Evolutionary conservation across 2,797 vertebrate species (phyloP), one percentile per base, ranked within the genome.

Genomic region (Sebastes diploproa): DNA sequence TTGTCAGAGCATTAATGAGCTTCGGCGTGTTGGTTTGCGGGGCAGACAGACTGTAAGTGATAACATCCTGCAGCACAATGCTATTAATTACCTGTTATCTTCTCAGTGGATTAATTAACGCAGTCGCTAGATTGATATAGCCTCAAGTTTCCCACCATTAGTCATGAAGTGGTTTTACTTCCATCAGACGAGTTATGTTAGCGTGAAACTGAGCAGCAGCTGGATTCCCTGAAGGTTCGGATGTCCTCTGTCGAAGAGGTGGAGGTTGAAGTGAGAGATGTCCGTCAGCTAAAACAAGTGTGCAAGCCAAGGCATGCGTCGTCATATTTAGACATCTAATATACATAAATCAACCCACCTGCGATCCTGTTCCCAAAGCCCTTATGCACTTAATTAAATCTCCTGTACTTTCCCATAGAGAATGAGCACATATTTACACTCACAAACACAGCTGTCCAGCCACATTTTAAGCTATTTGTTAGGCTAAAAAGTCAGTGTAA

Each of bases 11-110:
- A 50, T 70, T 88, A 88, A 92, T 81, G 83, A 87, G 87, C 84
- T 79, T 69, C 71, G 74, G 85, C 75, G 12, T 75, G 77, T 34
- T 68, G 81, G 72, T 86, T 83, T 68, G 80, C 88, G 54, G 76
- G 72, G 77, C 81, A 73, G 81, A 82, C 80, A 80, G 77, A 77
- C 75, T 75, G 69, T 87, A 89, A 92, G 87, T 72, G 88, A 94
- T 94, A 88, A 89, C 86, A 83, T 91, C 90, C 91, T 77, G 82
- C 89, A 82, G 90, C 86, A 85, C 85, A 90, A 88, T 82, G 88
- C 88, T 88, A 94, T 95, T 94, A 94, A 95, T 95, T 93, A 92
- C 87, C 88, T 78, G 86, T 84, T 93, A 94, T 94, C 91, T 90
- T 81, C 34, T 90, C 82, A 25, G 82, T 58, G 87, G 91, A 93